These are phyloP conservation scores for Drosophila nebulosa DNA, from an alignment of 1,140 invertebrate species.

Conservation along the genomic window DNA sequence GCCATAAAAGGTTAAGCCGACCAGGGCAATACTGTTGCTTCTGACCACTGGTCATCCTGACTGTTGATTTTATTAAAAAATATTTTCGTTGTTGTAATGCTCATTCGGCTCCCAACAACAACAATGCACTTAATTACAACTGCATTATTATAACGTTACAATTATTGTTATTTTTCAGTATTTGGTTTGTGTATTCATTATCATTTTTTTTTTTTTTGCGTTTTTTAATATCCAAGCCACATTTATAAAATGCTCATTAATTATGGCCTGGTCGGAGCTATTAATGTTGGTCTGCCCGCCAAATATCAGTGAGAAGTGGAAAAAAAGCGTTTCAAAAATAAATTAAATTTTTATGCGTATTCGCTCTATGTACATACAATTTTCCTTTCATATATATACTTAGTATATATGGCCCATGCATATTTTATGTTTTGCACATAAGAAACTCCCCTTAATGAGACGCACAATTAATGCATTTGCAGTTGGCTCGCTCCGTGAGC, in stretches of 20 bases:
- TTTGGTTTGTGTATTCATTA: neutral
- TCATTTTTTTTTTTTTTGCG: neutral
- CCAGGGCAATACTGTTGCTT: constrained; percentile 42
- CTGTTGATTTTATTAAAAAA: constrained; percentile 30
- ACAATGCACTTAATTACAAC: constrained; percentile 53
- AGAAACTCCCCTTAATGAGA: constrained; percentile 49
- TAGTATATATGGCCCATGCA: neutral
- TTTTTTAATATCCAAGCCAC: constrained; percentile 19
- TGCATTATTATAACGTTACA: constrained; percentile 57
- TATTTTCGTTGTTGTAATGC: neutral
- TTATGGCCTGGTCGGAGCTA: constrained; percentile 44
- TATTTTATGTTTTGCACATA: constrained; percentile 52
- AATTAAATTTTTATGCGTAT: constrained; percentile 50
- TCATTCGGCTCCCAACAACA: constrained; percentile 5
- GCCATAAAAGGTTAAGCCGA: constrained; percentile 17
- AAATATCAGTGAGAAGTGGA: constrained; percentile 24
- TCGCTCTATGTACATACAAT: constrained; percentile 9
- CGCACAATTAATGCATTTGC: constrained; percentile 46
- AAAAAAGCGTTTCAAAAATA: constrained; percentile 36
- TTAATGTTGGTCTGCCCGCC: constrained; percentile 35
- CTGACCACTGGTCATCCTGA: constrained; percentile 7
- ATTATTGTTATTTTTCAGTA: constrained; percentile 51
- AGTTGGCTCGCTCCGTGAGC: constrained; percentile 1
- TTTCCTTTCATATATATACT: neutral
- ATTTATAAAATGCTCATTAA: constrained; percentile 54